phyloP scores from a whole-genome alignment of 2,888 invertebrate species.

The Epicampocera succincta region DNA sequence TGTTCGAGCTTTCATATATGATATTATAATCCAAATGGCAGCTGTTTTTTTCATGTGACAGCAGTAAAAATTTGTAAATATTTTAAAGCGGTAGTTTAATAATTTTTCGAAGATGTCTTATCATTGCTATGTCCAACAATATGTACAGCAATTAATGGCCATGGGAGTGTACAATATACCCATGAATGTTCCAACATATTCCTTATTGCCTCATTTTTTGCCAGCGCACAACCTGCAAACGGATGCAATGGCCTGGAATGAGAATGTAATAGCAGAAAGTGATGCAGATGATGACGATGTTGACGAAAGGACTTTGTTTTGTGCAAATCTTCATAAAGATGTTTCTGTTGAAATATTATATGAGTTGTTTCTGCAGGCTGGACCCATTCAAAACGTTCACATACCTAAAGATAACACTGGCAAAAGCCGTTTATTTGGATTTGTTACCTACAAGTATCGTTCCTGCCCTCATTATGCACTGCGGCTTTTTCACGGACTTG shows the following conservation, averaged over 20 bases:
- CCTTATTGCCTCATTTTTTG: neutral
- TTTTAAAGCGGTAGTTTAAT: neutral
- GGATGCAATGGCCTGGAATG: neutral
- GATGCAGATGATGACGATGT: conserved; percentile 83
- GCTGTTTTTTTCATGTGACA: neutral
- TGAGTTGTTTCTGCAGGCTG: conserved; percentile 88
- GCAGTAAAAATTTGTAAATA: neutral
- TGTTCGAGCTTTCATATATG: too few relatives aligned
- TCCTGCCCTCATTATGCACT: conserved; percentile 89
- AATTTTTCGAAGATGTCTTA: conserved; percentile 36
- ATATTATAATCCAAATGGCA: too few relatives aligned
- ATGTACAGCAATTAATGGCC: conserved; percentile 26
- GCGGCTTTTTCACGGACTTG: conserved; percentile 87
- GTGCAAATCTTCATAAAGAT: conserved; percentile 90
- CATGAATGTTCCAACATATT: neutral
- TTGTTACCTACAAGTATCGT: conserved; percentile 89
- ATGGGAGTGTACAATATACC: conserved; percentile 4
- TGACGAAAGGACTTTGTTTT: conserved; percentile 88
- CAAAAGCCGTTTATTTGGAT: conserved; percentile 87
- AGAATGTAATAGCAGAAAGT: neutral
- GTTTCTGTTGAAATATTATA: conserved; percentile 91
- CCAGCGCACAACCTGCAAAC: conserved; percentile 1
- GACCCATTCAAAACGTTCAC: conserved; percentile 88
- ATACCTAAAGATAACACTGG: conserved; percentile 89
- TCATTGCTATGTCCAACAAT: conserved; percentile 24